Conservation (phyloP, 2,797 vertebrate genomes). For the Labeo calbasu region DNA sequence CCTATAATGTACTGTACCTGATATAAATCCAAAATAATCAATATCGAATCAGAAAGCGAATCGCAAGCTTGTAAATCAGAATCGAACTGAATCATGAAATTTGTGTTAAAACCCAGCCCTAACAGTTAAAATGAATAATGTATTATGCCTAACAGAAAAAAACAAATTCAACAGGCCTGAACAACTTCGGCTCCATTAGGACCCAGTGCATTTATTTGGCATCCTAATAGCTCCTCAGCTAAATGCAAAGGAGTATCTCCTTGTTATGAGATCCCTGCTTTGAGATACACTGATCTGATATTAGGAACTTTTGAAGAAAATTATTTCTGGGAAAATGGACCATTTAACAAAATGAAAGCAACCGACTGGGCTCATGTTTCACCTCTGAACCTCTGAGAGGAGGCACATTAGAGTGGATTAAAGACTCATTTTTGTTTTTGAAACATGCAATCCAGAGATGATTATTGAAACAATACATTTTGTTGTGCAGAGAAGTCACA, state of each 20-base stretch:
- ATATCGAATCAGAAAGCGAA: no score
- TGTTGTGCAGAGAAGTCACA: background rate
- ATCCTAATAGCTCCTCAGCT: background rate
- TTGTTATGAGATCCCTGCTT: slow-evolving; percentile 28
- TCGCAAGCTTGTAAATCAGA: no score
- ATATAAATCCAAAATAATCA: no score
- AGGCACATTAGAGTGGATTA: slow-evolving; percentile 16
- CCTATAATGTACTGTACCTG: no score
- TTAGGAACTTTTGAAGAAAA: slow-evolving; percentile 13
- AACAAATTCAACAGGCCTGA: background rate
- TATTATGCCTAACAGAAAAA: background rate
- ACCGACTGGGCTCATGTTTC: slow-evolving; percentile 14
- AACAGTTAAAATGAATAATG: no score
- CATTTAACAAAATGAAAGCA: slow-evolving; percentile 31
- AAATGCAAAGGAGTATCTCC: slow-evolving; percentile 17
- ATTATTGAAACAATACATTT: background rate
- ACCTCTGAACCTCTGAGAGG: slow-evolving; percentile 34
- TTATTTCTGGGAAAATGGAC: slow-evolving; percentile 28
- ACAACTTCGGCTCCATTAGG: background rate
- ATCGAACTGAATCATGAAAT: no score
- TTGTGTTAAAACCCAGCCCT: no score
- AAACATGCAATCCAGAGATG: slow-evolving; percentile 3
- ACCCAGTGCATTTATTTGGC: slow-evolving; percentile 6
- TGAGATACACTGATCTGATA: slow-evolving; percentile 26
- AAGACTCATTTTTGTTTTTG: slow-evolving; percentile 32